Base-by-base conservation (phyloP, 2,797 vertebrate genomes). In the Triplophysa yarkandensis region DNA sequence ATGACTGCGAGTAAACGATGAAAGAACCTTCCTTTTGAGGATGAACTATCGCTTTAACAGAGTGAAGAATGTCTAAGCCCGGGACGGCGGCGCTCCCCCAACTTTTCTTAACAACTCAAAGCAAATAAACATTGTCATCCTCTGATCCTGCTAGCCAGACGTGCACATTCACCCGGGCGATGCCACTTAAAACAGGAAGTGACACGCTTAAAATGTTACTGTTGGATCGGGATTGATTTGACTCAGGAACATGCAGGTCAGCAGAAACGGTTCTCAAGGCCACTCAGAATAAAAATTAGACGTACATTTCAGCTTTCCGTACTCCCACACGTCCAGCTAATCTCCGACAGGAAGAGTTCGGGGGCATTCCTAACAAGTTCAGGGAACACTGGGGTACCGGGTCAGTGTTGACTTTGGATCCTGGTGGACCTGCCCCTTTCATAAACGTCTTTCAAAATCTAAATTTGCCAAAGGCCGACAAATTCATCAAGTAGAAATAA, bases 41-140 rank as follows among this genome's bases (percentile, higher is more conserved):
- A 3, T 39, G 10, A 11, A 39, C 36, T 39, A 9, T 39, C 36
- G 10, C 36, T 39, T 11, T 39, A 39, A 39, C 14, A 43, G 13
- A 17, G 68, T 17, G 41, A 28, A 77, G 67, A 65, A 71, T 87
- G 81, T 50, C 44, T 63, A 39, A 39, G 63, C 19, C 10, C 10
- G 27, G 1, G 44, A 50, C 17, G 11, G 32, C 58, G 57, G 81
- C 85, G 81, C 87, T 84, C 61, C 69, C 71, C 23, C 30, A 78
- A 68, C 83, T 86, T 83, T 86, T 85, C 86, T 87, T 84, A 86
- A 85, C 65, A 70, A 68, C 88, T 84, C 79, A 91, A 89, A 90
- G 91, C 89, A 92, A 92, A 90, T 88, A 91, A 90, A 90, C 88
- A 90, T 81, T 86, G 82, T 81, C 82, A 82, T 85, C 72, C 82